These are phyloP conservation scores for Amblyjoppa proteus DNA, from an alignment of 2,888 invertebrate species.

Conservation along the genomic window DNA sequence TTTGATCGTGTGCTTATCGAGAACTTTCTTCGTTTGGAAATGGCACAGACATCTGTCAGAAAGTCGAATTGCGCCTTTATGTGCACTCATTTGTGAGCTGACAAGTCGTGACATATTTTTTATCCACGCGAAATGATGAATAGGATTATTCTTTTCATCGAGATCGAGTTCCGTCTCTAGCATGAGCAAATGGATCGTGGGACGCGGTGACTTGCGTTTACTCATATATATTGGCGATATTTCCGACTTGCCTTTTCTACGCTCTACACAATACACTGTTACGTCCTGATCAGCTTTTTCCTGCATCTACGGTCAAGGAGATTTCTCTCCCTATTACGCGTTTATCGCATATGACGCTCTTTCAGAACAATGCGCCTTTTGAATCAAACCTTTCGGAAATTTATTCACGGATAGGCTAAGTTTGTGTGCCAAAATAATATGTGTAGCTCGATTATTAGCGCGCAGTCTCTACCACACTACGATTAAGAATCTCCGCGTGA, in stretches of 20 bases:
- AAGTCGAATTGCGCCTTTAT: neutral
- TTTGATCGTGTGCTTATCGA: constrained; percentile 11
- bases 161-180: neutral
- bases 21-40: neutral
- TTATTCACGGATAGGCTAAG: no score
- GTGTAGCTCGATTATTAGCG: no score
- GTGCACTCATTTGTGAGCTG: constrained; percentile 8
- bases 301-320: no score
- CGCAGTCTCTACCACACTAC: no score
- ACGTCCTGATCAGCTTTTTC: no score
- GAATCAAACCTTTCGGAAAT: no score
- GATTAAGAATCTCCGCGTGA: no score
- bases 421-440: no score
- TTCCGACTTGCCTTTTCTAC: neutral
- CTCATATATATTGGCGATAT: constrained; percentile 1
- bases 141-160: neutral
- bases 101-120: constrained; percentile 43
- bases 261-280: neutral
- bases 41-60: constrained; percentile 33
- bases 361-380: no score
- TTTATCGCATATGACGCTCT: no score
- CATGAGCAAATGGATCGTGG: constrained; percentile 34
- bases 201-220: neutral
- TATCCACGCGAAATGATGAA: constrained; percentile 46
- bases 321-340: no score